These are phyloP conservation scores for Enteromius unitaeniatus DNA, from an alignment of 2,797 vertebrate species.

Conservation along the genomic window DNA sequence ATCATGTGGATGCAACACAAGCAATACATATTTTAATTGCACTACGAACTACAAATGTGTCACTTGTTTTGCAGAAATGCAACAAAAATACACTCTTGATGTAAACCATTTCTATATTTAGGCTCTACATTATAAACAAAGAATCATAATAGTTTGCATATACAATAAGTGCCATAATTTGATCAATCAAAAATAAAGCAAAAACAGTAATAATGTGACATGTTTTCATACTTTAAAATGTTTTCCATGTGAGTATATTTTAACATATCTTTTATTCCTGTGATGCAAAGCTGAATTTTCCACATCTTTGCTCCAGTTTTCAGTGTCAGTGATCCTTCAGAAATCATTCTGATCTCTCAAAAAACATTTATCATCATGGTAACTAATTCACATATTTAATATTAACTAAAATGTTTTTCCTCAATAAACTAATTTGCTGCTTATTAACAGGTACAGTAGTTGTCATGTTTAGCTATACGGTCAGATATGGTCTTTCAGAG, in stretches of 20 bases:
- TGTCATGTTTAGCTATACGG: too few relatives aligned
- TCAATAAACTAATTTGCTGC: too few relatives aligned
- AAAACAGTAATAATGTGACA: not conserved
- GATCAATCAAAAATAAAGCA: not conserved
- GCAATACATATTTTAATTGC: too few relatives aligned
- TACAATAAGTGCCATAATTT: not conserved
- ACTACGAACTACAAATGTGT: not conserved
- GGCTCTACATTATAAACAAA: too few relatives aligned
- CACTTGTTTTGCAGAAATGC: not conserved
- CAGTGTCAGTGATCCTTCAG: not conserved
- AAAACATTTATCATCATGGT: not conserved
- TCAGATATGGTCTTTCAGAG: too few relatives aligned
- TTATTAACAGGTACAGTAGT: too few relatives aligned
- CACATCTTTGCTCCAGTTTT: not conserved
- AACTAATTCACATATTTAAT: too few relatives aligned
- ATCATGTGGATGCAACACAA: not conserved
- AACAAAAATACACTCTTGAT: not conserved
- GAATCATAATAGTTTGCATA: too few relatives aligned
- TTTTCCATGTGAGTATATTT: not conserved
- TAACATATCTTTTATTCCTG: not conserved
- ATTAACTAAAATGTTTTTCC: too few relatives aligned
- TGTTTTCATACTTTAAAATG: not conserved
- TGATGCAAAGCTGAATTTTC: not conserved
- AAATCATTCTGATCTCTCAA: not conserved
- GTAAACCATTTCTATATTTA: not conserved